phyloP scores from a whole-genome alignment of 2,888 invertebrate genomes.

The Synergus itoensis region DNA sequence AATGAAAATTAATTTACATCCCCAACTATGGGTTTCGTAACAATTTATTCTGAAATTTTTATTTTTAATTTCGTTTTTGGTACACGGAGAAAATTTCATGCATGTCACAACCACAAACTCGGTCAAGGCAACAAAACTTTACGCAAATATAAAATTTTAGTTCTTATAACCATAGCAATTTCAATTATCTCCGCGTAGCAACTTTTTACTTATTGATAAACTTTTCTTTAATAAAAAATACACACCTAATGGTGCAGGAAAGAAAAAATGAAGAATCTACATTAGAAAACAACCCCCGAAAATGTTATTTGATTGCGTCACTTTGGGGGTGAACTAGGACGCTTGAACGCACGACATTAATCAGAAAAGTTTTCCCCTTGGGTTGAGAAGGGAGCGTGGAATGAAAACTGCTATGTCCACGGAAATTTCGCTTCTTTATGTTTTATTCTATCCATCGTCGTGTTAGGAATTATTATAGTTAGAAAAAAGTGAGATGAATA shows the following conservation, averaged over 20 bases:
- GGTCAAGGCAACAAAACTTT: too few relatives aligned
- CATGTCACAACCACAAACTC: too few relatives aligned
- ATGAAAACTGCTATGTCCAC: constrained; percentile 7
- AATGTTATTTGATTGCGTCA: constrained; percentile 19
- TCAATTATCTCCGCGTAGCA: background rate
- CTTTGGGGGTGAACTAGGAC: background rate
- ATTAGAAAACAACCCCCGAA: constrained; percentile 4
- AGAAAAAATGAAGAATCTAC: background rate
- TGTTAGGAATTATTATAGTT: background rate
- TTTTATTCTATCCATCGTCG: background rate
- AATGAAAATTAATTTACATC: background rate
- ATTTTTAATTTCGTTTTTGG: background rate
- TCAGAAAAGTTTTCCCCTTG: constrained; percentile 41
- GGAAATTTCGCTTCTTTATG: constrained; percentile 2
- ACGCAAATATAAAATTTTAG: too few relatives aligned
- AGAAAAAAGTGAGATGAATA: background rate
- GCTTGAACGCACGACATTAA: constrained; percentile 34
- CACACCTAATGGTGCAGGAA: background rate
- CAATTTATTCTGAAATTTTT: background rate
- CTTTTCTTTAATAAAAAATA: background rate
- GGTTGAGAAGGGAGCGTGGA: background rate
- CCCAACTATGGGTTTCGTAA: background rate
- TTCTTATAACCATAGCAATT: too few relatives aligned
- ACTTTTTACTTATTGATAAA: background rate
- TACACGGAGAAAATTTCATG: too few relatives aligned